Percentiles rank a stretch among this genome's conserved stretches.
Evolutionary conservation across 2,888 invertebrate species (phyloP).

Genomic region (Drosophila neonasuta): DNA sequence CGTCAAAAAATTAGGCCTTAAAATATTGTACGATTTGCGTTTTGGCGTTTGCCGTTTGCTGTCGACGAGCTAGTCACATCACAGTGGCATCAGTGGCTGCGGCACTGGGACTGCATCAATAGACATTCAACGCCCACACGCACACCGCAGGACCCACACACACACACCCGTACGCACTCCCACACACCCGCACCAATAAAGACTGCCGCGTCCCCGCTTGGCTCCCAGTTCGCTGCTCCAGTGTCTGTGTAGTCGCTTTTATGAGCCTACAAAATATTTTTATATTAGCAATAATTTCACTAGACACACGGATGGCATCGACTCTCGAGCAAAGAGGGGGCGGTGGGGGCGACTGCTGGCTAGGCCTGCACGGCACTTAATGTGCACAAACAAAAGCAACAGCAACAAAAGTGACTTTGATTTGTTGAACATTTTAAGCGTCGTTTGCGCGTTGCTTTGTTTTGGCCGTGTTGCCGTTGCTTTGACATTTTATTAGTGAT

Average conservation of each 20-base stretch:
- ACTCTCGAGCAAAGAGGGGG: not conserved
- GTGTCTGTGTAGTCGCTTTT: conserved; percentile 66
- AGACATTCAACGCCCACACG: conserved; percentile 46
- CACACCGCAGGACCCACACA: conserved; percentile 32
- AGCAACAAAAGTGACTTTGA: conserved; percentile 58
- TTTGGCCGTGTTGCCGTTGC: conserved; percentile 33
- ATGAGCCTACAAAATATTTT: conserved; percentile 78
- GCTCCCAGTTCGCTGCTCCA: conserved; percentile 12
- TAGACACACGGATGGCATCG: conserved; percentile 50
- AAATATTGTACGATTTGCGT: conserved; percentile 74
- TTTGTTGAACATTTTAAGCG: conserved; percentile 59
- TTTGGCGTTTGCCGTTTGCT: conserved; percentile 37
- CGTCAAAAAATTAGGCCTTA: conserved; percentile 81
- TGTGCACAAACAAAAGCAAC: conserved; percentile 50
- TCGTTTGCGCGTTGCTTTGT: conserved; percentile 44
- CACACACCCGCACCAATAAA: conserved; percentile 18
- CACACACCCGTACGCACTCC: conserved; percentile 29
- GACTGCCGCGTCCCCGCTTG: conserved; percentile 2
- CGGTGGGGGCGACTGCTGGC: conserved; percentile 4
- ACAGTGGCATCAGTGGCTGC: conserved; percentile 1
- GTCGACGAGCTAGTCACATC: conserved; percentile 10
- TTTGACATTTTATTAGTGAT: conserved; percentile 62
- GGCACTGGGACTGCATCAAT: conserved; percentile 49
- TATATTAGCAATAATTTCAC: conserved; percentile 79
- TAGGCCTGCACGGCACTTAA: conserved; percentile 45